Percentiles rank a stretch among this genome's conserved stretches.
Conservation (phyloP, 1,140 invertebrate species). For the Ephestia elutella region DNA sequence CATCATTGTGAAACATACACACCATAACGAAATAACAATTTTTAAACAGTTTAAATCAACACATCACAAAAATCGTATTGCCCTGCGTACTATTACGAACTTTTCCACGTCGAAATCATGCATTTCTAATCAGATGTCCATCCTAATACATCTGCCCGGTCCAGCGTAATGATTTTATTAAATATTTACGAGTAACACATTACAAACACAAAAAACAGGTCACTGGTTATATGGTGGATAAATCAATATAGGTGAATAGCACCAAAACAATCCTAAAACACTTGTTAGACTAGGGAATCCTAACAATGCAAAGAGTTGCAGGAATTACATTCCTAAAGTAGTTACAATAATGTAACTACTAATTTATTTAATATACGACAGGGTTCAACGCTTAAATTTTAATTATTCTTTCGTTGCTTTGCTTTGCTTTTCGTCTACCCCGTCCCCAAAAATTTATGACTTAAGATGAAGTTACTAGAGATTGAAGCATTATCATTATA, state of each 20-base stretch:
- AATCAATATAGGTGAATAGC: conserved; percentile 66
- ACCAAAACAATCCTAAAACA: conserved; percentile 56
- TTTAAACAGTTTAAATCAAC: conserved; percentile 18
- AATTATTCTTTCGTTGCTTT: too few species aligned
- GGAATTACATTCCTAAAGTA: not conserved
- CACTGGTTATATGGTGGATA: conserved; percentile 64
- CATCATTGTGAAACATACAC: conserved; percentile 61
- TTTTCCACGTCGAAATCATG: conserved; percentile 4
- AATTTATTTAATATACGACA: too few species aligned
- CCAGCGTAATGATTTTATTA: conserved; percentile 43
- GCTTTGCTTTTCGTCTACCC: too few species aligned
- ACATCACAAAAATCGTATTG: not conserved
- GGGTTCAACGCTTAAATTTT: too few species aligned
- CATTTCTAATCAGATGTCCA: conserved; percentile 22
- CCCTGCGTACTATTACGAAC: not conserved
- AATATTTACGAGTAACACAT: conserved; percentile 62
- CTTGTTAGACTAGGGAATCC: not conserved
- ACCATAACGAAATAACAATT: conserved; percentile 54
- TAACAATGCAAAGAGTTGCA: not conserved
- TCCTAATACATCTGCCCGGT: conserved; percentile 19
- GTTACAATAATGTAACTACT: too few species aligned
- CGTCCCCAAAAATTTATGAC: too few species aligned
- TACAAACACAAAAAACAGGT: conserved; percentile 64
- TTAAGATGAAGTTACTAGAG: too few species aligned
- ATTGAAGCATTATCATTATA: too few species aligned